Percentiles rank a stretch among this genome's conserved stretches.
These are phyloP conservation scores for Eptesicus fuscus DNA, from an alignment of 2,113 vertebrate genomes.

Conservation along the genomic window DNA sequence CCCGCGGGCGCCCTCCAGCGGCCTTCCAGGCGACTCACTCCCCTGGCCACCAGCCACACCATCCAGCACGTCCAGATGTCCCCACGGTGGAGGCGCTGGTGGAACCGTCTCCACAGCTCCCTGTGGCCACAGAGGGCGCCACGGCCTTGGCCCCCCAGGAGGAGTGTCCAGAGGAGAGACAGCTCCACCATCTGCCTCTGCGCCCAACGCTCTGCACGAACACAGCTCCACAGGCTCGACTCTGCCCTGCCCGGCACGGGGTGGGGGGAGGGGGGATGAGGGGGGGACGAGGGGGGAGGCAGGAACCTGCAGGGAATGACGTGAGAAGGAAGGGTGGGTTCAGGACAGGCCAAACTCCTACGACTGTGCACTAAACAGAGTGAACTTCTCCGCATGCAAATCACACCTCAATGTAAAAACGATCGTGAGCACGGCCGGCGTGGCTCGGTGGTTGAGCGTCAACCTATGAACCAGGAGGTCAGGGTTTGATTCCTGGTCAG, in stretches of 20 bases:
- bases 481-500: too few species aligned
- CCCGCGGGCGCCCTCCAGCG: accelerated
- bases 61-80: not conserved
- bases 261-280: not conserved
- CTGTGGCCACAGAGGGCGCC: accelerated
- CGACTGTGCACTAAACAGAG: too few species aligned
- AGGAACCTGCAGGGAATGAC: not conserved
- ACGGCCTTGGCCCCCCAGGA: not conserved
- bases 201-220: not conserved
- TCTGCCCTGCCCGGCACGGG: not conserved
- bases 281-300: accelerated
- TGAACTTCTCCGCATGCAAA: too few species aligned
- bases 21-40: not conserved
- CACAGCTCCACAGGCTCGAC: not conserved
- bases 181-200: not conserved
- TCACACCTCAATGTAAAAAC: not conserved
- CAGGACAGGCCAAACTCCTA: too few species aligned
- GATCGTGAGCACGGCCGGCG: too few species aligned
- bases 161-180: not conserved
- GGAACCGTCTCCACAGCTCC: not conserved
- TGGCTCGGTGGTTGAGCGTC: too few species aligned
- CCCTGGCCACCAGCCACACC: not conserved
- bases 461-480: too few species aligned
- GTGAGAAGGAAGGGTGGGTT: not conserved
- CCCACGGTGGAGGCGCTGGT: not conserved